Conservation (phyloP, 1,140 invertebrate species). For the Diabrotica undecimpunctata region DNA sequence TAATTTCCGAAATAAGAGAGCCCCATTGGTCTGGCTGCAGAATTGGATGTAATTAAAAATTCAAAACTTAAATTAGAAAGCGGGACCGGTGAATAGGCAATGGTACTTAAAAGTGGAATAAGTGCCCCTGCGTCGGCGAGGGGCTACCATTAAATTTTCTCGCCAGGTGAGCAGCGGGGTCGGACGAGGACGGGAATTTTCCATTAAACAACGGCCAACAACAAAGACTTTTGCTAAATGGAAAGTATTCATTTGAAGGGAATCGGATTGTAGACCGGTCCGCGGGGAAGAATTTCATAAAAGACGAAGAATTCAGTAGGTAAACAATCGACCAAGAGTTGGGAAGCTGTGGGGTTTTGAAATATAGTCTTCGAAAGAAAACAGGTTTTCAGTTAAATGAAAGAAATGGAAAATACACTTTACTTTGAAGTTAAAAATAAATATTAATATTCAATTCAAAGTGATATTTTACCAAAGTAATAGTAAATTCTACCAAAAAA, state of each 20-base stretch:
- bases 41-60: neutral
- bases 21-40: neutral
- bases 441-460: no score
- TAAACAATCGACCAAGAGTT: no score
- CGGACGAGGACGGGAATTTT: neutral
- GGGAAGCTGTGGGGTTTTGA: no score
- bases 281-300: no score
- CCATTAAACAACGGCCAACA: conserved; percentile 9
- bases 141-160: neutral
- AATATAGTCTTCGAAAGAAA: no score
- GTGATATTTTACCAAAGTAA: no score
- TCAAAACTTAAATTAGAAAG: conserved; percentile 1
- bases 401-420: no score
- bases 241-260: conserved; percentile 7
- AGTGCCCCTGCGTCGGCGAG: neutral
- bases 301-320: no score
- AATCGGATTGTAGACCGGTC: neutral
- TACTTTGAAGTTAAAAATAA: no score
- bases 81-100: neutral
- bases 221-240: neutral
- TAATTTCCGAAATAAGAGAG: neutral
- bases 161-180: neutral
- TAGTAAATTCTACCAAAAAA: no score
- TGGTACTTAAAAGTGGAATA: neutral
- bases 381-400: no score